Evolutionary conservation across 2,888 invertebrate genomes (phyloP).

Genomic region (Drosophila tripunctata): DNA sequence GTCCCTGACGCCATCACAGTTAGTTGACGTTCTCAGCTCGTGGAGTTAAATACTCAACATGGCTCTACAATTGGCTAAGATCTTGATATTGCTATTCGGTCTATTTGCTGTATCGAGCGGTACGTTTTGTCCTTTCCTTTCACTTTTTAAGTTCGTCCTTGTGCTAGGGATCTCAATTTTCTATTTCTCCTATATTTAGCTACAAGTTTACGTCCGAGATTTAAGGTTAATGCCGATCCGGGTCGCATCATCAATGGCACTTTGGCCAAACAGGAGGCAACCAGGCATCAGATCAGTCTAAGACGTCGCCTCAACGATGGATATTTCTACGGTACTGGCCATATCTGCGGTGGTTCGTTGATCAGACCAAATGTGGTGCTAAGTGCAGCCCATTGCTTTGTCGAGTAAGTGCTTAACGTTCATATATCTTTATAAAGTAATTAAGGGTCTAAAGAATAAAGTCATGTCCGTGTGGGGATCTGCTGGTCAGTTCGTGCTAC

Average conservation of each 20-base stretch:
- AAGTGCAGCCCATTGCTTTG: constrained; percentile 82
- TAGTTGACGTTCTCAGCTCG: constrained; percentile 57
- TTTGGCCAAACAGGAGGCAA: constrained; percentile 57
- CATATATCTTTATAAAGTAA: neutral
- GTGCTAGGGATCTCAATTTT: neutral
- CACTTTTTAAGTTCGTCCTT: neutral
- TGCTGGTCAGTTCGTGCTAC: too few species aligned
- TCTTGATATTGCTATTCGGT: constrained; percentile 17
- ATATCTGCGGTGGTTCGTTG: constrained; percentile 80
- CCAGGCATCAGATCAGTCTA: constrained; percentile 80
- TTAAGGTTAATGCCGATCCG: constrained; percentile 51
- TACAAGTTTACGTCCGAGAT: constrained; percentile 45
- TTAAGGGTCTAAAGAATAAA: neutral
- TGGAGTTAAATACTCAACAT: constrained; percentile 26
- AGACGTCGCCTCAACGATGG: constrained; percentile 68
- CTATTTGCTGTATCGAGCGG: constrained; percentile 9
- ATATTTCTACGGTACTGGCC: constrained; percentile 80
- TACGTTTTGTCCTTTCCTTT: constrained; percentile 10
- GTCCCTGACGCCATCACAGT: constrained; percentile 17
- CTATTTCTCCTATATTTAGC: neutral
- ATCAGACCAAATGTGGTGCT: constrained; percentile 73
- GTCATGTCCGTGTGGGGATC: too few species aligned
- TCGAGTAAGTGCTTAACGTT: constrained; percentile 66
- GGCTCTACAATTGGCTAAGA: constrained; percentile 10
- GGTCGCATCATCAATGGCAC: constrained; percentile 79